Percentiles rank a stretch among this genome's conserved stretches.
Conservation (phyloP, 2,113 vertebrate species). For the Elephantulus edwardii region DNA sequence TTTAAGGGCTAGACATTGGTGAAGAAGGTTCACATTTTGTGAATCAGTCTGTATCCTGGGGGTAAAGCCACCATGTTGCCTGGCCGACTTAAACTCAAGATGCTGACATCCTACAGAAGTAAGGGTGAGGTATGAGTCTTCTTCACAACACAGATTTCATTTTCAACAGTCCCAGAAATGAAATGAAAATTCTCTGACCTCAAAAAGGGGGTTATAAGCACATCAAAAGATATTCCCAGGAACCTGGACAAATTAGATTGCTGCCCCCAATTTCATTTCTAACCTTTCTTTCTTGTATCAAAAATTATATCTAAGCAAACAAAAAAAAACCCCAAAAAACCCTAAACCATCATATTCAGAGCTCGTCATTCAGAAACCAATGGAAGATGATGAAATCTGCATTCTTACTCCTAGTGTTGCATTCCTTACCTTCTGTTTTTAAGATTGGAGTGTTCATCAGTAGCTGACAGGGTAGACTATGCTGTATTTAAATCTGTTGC, state of each 20-base stretch:
- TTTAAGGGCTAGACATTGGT: background rate
- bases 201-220: background rate
- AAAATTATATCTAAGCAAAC: too few species aligned
- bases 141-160: background rate
- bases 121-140: background rate
- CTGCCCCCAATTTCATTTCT: background rate
- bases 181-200: constrained; percentile 9
- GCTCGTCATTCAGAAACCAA: background rate
- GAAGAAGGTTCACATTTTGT: background rate
- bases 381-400: background rate
- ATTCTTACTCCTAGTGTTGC: background rate
- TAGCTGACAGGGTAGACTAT: background rate
- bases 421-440: constrained; percentile 1
- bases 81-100: background rate
- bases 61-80: background rate
- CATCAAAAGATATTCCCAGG: background rate
- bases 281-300: background rate
- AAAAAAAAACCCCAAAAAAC: too few species aligned
- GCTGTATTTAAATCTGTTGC: background rate
- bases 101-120: background rate
- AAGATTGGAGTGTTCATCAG: background rate
- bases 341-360: constrained; percentile 36
- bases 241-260: background rate
- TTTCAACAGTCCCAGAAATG: background rate
- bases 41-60: background rate